Evolutionary conservation across 2,797 vertebrate species (phyloP).

Genomic region (Lepus oiostolus): DNA sequence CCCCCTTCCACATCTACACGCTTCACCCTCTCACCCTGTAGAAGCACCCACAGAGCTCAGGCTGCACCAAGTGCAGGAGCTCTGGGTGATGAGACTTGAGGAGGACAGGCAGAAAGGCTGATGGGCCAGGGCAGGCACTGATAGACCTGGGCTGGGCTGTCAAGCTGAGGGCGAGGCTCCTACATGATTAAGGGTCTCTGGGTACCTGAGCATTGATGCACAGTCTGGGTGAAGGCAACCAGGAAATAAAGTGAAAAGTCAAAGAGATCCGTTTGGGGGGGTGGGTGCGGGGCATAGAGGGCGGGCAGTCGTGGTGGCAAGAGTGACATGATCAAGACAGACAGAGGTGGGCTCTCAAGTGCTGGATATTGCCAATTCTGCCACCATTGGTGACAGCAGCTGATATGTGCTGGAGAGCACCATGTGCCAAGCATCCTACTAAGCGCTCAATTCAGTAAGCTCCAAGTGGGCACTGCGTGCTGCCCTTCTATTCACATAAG

Average conservation of each 20-base stretch:
- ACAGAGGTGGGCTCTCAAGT: background rate
- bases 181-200: background rate
- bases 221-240: background rate
- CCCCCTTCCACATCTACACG: background rate
- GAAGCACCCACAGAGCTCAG: background rate
- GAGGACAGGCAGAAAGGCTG: background rate
- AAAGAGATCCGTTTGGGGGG: background rate
- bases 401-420: too few species aligned
- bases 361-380: background rate
- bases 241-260: background rate
- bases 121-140: background rate
- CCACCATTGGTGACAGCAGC: background rate
- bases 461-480: background rate
- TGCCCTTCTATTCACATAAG: background rate
- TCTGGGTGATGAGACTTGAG: background rate
- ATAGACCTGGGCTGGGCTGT: background rate
- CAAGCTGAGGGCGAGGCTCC: background rate
- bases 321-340: background rate
- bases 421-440: background rate
- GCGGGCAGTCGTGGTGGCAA: background rate
- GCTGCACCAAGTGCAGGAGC: background rate
- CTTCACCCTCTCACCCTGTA: background rate
- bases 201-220: background rate
- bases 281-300: background rate
- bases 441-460: background rate